Base-by-base conservation (phyloP, 2,797 vertebrate genomes). In the Alauda arvensis region DNA sequence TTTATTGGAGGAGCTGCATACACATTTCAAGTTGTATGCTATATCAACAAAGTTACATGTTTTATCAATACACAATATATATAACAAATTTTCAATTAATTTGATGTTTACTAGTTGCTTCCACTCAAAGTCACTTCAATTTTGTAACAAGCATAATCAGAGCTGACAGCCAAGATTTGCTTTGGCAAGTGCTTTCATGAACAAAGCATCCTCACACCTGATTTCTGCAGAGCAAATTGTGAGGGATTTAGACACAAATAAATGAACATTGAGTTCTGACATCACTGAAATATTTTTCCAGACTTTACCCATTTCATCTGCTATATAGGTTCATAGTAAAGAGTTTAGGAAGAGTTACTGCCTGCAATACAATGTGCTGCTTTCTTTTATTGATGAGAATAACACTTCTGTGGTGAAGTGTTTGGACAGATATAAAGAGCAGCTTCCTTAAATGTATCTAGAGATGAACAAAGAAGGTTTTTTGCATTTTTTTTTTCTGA, bases 181-280 rank as follows among this genome's bases (percentile, higher is more conserved):
- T 86, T 88, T 91, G 77, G 65, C 75, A 89, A 86, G 39, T 61
- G 68, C 31, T 77, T 77, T 75, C 23, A 26, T 66, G 72, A 88
- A 28, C 59, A 83, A 61, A 78, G 19, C 59, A 55, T 75, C 37
- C 42, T 93, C 31, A 48, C 28, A 21, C 17, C 10, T 62, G 34
- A 60, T 89, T 76, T 83, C 56, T 62, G 63, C 76, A 56, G 56
- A 85, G 29, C 63, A 57, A 74, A 78, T 69, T 85, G 49, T 60
- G 70, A 87, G 61, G 63, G 81, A 43, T 69, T 83, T 71, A 51
- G 89, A 70, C 28, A 72, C 26, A 86, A 82, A 70, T 76, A 78
- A 85, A 79, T 28, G 6, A 65, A 26, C 12, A 46, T 18, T 46
- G 66, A 68, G 40, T 68, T 91, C 43, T 80, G 40, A 61, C 6